Conservation (phyloP, 2,797 vertebrate species). For the Carduelis carduelis region DNA sequence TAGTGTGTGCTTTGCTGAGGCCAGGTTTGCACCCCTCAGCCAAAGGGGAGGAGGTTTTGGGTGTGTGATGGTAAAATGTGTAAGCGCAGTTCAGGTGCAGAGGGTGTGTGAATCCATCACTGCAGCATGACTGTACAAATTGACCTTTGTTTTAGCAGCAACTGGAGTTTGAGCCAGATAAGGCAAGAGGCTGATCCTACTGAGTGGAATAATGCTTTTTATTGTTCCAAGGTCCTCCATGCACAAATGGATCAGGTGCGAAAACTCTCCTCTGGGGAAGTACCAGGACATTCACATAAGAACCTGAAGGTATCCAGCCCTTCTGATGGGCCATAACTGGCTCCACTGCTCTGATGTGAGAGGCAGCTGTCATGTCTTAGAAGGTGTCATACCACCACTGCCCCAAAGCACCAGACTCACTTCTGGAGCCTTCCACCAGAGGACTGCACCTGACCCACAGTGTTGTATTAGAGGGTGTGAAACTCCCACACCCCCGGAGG, state of each 20-base stretch:
- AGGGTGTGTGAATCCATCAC: fast-evolving
- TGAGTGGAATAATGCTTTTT: not conserved
- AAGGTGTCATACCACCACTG: not conserved
- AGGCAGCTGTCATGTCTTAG: no score
- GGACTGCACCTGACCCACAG: no score
- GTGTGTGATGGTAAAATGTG: not conserved
- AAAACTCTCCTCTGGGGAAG: not conserved
- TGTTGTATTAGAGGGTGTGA: not conserved
- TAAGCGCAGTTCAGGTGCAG: not conserved
- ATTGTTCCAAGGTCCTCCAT: no score
- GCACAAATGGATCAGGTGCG: no score
- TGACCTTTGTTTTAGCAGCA: not conserved
- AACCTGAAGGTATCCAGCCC: fast-evolving
- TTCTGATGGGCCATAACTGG: no score
- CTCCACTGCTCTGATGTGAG: no score
- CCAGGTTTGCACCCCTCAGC: not conserved
- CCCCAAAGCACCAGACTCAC: not conserved
- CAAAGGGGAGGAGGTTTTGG: not conserved
- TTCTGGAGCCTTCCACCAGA: not conserved
- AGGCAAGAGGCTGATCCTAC: not conserved
- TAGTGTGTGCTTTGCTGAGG: not conserved
- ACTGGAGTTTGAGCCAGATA: not conserved
- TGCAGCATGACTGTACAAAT: not conserved
- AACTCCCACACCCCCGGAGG: not conserved
- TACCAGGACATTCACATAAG: not conserved